Base-by-base conservation (phyloP, 2,888 invertebrate genomes). In the Trypoxylon attenuatum region DNA sequence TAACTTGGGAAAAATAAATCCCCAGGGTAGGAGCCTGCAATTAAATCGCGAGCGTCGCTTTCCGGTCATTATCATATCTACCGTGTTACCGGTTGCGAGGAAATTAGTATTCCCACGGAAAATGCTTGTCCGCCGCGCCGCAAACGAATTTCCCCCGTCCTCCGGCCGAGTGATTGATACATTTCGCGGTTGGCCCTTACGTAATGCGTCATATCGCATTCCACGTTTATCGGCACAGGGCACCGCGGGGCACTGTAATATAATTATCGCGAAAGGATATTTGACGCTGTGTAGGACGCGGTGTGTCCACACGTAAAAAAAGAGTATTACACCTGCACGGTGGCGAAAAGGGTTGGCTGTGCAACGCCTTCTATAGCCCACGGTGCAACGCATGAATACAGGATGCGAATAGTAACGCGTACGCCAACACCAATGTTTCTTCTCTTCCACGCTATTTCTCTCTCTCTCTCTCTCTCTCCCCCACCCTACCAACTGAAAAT, bases 311-410 rank as follows among this genome's bases (percentile, higher is more conserved):
- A n/a, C n/a, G 66, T 16, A 39, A 39, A 51, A 62, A 72, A 73
- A 72, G 62, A 69, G 52, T 69, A 69, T 72, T 72, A 56, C 73
- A 66, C 61, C 69, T 72, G 55, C 23, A 42, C 21, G 25, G 65
- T 55, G 58, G 61, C 46, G 47, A 62, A 61, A 13, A 69, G 71
- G 69, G 69, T 71, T 57, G 65, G 46, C 10, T 61, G 21, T 66
- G 59, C 46, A 69, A 73, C 69, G 66, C 59, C 67, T 59, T 59
- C 62, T 45, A 59, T 63, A 67, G 62, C 63, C 52, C 25, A 27
- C 66, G 55, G 53, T 62, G 56, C 58, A 71, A 59, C 61, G 61
- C 73, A 73, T 73, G 74, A 73, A 73, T 73, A 73, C 73, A 56
- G 51, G 65, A 73, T 73, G 54, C 68, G 52, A 50, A 51, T 27